These are phyloP conservation scores for Drosophila affinis DNA, from an alignment of 2,888 invertebrate genomes.

Conservation along the genomic window DNA sequence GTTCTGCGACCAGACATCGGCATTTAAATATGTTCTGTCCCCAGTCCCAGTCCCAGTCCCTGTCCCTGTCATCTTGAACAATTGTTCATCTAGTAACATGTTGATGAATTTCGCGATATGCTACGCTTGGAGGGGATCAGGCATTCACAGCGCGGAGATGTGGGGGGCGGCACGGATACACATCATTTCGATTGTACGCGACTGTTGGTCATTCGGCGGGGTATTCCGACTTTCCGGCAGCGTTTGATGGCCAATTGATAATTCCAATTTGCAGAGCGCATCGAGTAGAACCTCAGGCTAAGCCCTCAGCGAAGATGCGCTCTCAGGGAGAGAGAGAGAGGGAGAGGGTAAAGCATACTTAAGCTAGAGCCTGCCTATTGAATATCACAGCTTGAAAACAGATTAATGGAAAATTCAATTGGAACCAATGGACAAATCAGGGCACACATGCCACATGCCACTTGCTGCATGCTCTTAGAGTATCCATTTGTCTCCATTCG, in stretches of 20 bases:
- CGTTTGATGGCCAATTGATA: constrained; percentile 8
- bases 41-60: neutral
- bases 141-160: constrained; percentile 26
- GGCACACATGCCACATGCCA: too few relatives aligned
- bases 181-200: constrained; percentile 43
- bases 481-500: constrained; percentile 39
- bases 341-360: too few relatives aligned
- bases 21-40: constrained; percentile 76
- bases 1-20: constrained; percentile 50
- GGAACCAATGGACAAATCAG: neutral
- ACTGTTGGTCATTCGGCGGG: constrained; percentile 32
- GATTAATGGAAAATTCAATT: too few relatives aligned
- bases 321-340: too few relatives aligned
- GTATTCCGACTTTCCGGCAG: constrained; percentile 2
- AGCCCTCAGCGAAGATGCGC: too few relatives aligned
- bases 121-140: constrained; percentile 41
- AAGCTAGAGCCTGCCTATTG: too few relatives aligned
- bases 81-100: constrained; percentile 74
- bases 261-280: too few relatives aligned
- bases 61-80: constrained; percentile 55
- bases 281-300: too few relatives aligned
- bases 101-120: constrained; percentile 66
- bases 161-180: constrained; percentile 40
- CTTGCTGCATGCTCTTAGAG: constrained; percentile 33
- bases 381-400: too few relatives aligned